phyloP scores from a whole-genome alignment of 2,888 invertebrate species.

The Fragum sueziense region DNA sequence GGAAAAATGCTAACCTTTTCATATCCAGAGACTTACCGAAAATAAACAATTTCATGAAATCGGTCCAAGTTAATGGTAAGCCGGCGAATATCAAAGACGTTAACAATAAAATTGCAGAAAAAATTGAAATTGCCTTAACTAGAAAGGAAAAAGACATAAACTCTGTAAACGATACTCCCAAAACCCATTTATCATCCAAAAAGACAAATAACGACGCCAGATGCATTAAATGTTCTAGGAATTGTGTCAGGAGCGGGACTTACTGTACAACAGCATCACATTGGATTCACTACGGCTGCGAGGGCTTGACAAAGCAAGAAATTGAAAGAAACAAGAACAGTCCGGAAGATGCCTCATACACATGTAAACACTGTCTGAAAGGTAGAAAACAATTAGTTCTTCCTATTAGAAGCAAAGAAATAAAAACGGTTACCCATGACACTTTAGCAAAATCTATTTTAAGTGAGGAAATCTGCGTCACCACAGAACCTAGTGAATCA shows the following conservation, averaged over 20 bases:
- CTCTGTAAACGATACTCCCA: not conserved
- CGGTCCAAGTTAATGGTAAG: not conserved
- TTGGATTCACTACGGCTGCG: not conserved
- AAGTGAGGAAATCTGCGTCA: not conserved
- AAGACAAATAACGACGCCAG: not conserved
- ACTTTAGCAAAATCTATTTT: not conserved
- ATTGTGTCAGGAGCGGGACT: not conserved
- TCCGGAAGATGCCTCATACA: not conserved
- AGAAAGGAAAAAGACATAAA: not conserved
- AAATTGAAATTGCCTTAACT: not conserved
- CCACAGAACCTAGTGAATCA: not conserved
- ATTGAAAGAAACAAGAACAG: not conserved
- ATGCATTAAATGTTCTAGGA: not conserved
- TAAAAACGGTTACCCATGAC: no score
- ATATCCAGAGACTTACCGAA: not conserved
- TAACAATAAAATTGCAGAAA: not conserved
- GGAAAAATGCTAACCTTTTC: not conserved
- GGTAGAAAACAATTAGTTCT: no score
- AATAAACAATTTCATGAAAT: not conserved
- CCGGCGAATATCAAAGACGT: not conserved
- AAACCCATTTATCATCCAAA: not conserved
- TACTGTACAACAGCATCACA: not conserved
- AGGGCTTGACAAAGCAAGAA: not conserved
- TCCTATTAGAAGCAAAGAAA: no score
- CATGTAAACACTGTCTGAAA: not conserved